Percentiles rank a stretch among this genome's conserved stretches.
phyloP scores from a whole-genome alignment of 2,888 invertebrate species.

The Diaprepes abbreviatus region DNA sequence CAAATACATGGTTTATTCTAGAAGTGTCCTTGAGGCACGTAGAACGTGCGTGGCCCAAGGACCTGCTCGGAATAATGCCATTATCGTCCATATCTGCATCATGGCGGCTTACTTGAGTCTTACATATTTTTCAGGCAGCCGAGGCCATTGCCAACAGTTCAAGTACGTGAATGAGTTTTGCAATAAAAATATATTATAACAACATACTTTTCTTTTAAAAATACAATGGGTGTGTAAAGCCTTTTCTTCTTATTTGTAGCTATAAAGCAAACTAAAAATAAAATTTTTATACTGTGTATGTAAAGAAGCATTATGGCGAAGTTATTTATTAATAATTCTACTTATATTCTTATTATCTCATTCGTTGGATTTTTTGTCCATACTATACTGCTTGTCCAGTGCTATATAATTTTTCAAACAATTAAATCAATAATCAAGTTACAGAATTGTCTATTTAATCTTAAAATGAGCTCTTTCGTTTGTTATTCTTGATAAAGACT shows the following conservation, averaged over 20 bases:
- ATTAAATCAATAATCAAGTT: too few species aligned
- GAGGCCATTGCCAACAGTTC: constrained; percentile 26
- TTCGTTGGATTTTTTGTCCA: too few species aligned
- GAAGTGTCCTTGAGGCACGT: constrained; percentile 57
- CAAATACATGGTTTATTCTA: constrained; percentile 36
- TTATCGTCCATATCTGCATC: constrained; percentile 47
- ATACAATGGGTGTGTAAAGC: background rate
- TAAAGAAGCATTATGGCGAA: too few species aligned
- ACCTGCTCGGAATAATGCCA: constrained; percentile 57
- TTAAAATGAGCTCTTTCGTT: too few species aligned
- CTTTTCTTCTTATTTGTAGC: background rate
- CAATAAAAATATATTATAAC: background rate
- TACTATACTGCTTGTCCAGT: too few species aligned
- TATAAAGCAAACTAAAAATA: too few species aligned
- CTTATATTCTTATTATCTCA: too few species aligned
- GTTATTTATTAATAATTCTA: too few species aligned
- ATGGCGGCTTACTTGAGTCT: constrained; percentile 36
- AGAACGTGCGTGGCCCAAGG: constrained; percentile 56
- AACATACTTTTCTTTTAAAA: background rate
- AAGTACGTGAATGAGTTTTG: constrained; percentile 31
- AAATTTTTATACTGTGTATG: too few species aligned
- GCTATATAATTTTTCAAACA: too few species aligned
- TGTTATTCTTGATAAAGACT: too few species aligned
- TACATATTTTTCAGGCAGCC: constrained; percentile 1
- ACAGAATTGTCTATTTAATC: too few species aligned